Percentiles rank a stretch among this genome's conserved stretches.
Evolutionary conservation across 2,113 vertebrate species (phyloP).

Genomic region (Plectropomus leopardus): DNA sequence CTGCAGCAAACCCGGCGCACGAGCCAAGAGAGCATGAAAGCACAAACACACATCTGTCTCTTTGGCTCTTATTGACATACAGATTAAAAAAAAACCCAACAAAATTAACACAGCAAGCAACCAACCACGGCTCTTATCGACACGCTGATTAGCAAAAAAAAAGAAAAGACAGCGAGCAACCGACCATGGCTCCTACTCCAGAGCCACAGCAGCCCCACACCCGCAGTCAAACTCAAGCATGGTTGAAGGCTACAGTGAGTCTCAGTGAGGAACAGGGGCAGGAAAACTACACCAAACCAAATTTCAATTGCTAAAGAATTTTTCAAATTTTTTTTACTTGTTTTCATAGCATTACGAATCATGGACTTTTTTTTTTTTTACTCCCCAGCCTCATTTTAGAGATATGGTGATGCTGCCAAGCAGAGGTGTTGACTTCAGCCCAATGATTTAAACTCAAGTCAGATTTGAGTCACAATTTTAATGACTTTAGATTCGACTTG

Average conservation of each 20-base stretch:
- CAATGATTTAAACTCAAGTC: too few relatives aligned
- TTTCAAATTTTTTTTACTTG: background rate
- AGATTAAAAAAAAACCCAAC: background rate
- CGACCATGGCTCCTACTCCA: constrained; percentile 35
- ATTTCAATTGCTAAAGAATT: too few relatives aligned
- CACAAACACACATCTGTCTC: constrained; percentile 39
- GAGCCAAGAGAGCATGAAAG: constrained; percentile 60
- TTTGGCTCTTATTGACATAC: constrained; percentile 24
- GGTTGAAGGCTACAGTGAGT: constrained; percentile 9
- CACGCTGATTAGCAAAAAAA: background rate
- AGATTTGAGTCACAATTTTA: too few relatives aligned
- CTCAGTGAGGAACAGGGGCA: constrained; percentile 11
- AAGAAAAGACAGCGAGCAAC: constrained; percentile 34
- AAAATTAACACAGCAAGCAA: constrained; percentile 20
- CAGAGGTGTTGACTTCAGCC: too few relatives aligned
- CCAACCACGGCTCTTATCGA: constrained; percentile 30
- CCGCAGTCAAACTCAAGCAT: constrained; percentile 38
- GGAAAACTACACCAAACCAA: background rate
- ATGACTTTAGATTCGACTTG: too few relatives aligned
- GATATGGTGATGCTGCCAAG: background rate
- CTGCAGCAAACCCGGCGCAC: constrained; percentile 69
- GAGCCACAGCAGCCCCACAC: constrained; percentile 38
- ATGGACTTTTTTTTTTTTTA: background rate
- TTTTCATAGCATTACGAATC: background rate
- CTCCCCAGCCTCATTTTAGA: background rate